Conservation (phyloP, 2,888 invertebrate species). For the Drosophila sordidula region DNA sequence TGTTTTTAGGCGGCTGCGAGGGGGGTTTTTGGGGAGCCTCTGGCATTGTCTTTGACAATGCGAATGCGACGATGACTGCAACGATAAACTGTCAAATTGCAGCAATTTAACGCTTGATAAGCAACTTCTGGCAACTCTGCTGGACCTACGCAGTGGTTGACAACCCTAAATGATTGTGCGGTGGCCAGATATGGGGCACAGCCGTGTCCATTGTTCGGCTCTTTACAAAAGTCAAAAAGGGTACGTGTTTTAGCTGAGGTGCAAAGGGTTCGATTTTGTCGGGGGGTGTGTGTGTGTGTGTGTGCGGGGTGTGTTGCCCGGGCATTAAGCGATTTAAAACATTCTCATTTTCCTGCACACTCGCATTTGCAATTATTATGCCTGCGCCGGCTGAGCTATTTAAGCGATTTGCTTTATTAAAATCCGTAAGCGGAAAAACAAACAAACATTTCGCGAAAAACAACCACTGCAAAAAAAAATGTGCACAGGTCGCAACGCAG, state of each 20-base stretch:
- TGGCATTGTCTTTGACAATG: slow-evolving; percentile 44
- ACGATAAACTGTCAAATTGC: slow-evolving; percentile 82
- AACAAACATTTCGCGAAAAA: slow-evolving; percentile 53
- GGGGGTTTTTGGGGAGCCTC: slow-evolving; percentile 10
- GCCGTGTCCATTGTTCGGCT: slow-evolving; percentile 28
- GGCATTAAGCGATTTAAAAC: slow-evolving; percentile 49
- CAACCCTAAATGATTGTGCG: slow-evolving; percentile 30
- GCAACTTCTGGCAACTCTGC: slow-evolving; percentile 33
- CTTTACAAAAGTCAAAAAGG: slow-evolving; percentile 47
- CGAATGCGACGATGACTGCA: slow-evolving; percentile 39
- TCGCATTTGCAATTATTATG: slow-evolving; percentile 69
- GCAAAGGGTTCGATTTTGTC: neutral
- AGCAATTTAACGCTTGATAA: slow-evolving; percentile 81
- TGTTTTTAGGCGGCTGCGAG: slow-evolving; percentile 21
- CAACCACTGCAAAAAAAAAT: slow-evolving; percentile 38
- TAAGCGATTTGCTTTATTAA: slow-evolving; percentile 75
- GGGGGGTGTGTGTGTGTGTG: slow-evolving; percentile 4
- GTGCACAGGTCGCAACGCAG: slow-evolving; percentile 45
- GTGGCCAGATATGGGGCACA: slow-evolving; percentile 9
- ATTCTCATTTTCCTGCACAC: slow-evolving; percentile 40
- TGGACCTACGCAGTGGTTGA: slow-evolving; percentile 24
- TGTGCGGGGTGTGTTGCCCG: slow-evolving; percentile 19
- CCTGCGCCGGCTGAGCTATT: slow-evolving; percentile 58
- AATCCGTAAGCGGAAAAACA: slow-evolving; percentile 50
- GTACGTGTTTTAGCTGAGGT: slow-evolving; percentile 14